Percentiles rank a stretch among this genome's conserved stretches.
Conservation (phyloP, 2,888 invertebrate genomes). For the Sphaerophoria rueppellii region DNA sequence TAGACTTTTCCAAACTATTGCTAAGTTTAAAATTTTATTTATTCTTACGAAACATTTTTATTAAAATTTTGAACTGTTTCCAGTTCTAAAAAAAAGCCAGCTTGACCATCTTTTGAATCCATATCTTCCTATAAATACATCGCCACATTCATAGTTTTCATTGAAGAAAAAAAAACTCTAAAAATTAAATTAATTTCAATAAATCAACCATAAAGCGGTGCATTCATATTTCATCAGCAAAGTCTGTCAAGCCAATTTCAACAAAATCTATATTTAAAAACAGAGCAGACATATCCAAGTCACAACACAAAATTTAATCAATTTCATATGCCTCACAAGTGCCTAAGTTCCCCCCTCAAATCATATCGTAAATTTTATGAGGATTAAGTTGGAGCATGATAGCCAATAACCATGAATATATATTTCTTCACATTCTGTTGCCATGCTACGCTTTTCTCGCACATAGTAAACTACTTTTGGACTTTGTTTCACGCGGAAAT, state of each 20-base stretch:
- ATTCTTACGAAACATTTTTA: background rate
- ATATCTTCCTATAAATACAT: background rate
- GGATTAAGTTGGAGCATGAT: conserved; percentile 45
- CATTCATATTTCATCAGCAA: conserved; percentile 61
- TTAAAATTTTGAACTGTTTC: too few relatives aligned
- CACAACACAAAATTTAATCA: conserved; percentile 31
- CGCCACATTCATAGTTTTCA: background rate
- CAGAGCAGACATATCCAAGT: background rate
- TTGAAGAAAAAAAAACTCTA: conserved; percentile 9
- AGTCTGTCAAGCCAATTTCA: conserved; percentile 41
- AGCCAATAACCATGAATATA: conserved; percentile 10
- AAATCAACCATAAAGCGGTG: conserved; percentile 51
- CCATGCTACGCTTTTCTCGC: background rate
- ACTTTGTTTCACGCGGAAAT: conserved; percentile 22
- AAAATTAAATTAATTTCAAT: conserved; percentile 50
- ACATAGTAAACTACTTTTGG: conserved; percentile 6
- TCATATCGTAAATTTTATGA: conserved; percentile 47
- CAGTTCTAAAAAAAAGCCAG: too few relatives aligned
- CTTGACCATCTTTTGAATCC: background rate
- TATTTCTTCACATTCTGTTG: conserved; percentile 15
- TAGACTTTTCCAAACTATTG: too few relatives aligned
- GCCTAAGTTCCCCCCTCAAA: conserved; percentile 42
- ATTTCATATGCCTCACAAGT: conserved; percentile 48
- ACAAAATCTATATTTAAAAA: background rate
- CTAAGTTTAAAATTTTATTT: too few relatives aligned